Evolutionary conservation across 2,797 vertebrate genomes (phyloP).

Genomic region (Enteromius radiatus): DNA sequence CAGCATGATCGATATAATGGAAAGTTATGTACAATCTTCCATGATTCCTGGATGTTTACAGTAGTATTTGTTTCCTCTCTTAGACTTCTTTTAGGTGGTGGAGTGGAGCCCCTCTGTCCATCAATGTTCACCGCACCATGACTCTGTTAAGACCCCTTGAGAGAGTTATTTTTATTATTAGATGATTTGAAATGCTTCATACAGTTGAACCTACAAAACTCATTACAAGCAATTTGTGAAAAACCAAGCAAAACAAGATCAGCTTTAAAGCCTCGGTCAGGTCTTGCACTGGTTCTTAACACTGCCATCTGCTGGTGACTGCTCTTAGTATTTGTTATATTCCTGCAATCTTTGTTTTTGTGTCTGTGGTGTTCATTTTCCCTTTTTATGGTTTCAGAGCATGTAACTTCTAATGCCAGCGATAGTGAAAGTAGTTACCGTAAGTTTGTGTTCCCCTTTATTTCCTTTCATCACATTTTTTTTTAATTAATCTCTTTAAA

Average conservation of each 20-base stretch:
- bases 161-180: neutral
- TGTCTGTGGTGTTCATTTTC: conserved; percentile 76
- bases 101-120: conserved; percentile 7
- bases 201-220: neutral
- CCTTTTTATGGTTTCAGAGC: conserved; percentile 94
- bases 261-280: neutral
- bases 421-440: conserved; percentile 98
- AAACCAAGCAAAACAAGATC: neutral
- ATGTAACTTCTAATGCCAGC: conserved; percentile 96
- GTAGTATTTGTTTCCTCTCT: conserved; percentile 5
- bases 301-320: conserved; percentile 59
- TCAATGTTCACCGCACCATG: conserved; percentile 29
- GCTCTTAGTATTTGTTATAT: neutral
- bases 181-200: neutral
- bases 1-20: neutral
- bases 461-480: conserved; percentile 35
- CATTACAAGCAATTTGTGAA: neutral
- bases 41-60: conserved; percentile 14
- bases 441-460: conserved; percentile 84
- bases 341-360: conserved; percentile 14
- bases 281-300: conserved; percentile 36
- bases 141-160: conserved; percentile 32
- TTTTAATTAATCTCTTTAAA: conserved; percentile 3
- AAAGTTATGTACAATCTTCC: neutral
- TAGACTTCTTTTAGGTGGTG: conserved; percentile 18